Base-by-base conservation (phyloP, 1,140 invertebrate genomes). In the Drosophila sproati region DNA sequence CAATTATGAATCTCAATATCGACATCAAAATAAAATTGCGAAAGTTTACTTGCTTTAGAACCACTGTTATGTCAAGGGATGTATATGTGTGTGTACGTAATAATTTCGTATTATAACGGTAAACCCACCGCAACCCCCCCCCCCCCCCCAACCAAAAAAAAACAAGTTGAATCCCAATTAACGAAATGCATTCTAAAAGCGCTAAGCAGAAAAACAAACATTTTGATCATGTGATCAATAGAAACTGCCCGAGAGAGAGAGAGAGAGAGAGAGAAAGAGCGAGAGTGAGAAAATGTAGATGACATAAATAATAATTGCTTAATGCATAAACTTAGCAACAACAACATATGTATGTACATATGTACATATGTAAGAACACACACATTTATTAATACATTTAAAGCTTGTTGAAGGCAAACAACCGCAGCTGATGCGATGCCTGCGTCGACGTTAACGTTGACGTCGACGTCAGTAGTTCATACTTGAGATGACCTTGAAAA, bases 401-500 rank as follows among this genome's bases (percentile, higher is more conserved):
- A 60, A 39, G 56, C 39, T 60, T 51, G 5, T 52, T 8, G 50
- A 29, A n/a, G 39, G 32, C 47, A 20, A 20, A 20, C 20, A 20
- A 20, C 20, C 20, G 20, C 20, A 20, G 54, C 54, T 35, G 10
- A 45, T 34, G 43, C 8, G 78, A 39, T 50, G 12, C 6, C 41
- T 43, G 35, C 48, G 55, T 12, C 59, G 50, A 28, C 47, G 69
- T 37, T 56, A 57, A 39, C 68, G 54, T 51, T 10, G 60, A 39
- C 64, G 48, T 7, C 35, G 55, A 47, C 56, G 59, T 10, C 35
- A 34, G 78, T 83, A 83, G 83, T 88, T 88, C 77, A 88, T 75
- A 82, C 80, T 88, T 88, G 83, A 80, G 70, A 50, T 88, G 83
- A 88, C 83, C 83, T 88, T 88, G 83, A 88, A 88, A 88, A 88